These are phyloP conservation scores for Ochlodes sylvanus DNA, from an alignment of 2,888 invertebrate species.

Conservation along the genomic window DNA sequence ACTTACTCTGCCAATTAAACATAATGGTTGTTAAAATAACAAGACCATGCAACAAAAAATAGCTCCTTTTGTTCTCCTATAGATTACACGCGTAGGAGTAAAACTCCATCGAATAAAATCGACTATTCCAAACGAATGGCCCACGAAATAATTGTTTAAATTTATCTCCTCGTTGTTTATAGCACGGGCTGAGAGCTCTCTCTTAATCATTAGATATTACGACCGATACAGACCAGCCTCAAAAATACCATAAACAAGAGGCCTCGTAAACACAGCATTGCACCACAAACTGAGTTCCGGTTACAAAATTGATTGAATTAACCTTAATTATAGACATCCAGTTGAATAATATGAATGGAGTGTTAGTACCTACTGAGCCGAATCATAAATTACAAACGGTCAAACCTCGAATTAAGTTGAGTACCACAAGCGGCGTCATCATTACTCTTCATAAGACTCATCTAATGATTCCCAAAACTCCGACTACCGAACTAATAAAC, in stretches of 20 bases:
- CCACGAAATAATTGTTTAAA: constrained; percentile 66
- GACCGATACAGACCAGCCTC: constrained; percentile 40
- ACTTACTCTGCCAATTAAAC: neutral
- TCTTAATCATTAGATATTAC: constrained; percentile 49
- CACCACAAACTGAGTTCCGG: constrained; percentile 48
- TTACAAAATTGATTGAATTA: constrained; percentile 61
- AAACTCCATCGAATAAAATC: constrained; percentile 64
- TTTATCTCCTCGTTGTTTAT: constrained; percentile 64
- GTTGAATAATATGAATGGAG: constrained; percentile 60
- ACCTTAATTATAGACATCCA: constrained; percentile 57
- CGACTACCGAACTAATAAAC: constrained; percentile 84
- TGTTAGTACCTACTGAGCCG: constrained; percentile 59
- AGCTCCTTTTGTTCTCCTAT: constrained; percentile 41
- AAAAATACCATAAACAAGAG: constrained; percentile 46
- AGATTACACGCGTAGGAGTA: constrained; percentile 64
- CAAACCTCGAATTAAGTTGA: constrained; percentile 79
- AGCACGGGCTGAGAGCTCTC: constrained; percentile 52
- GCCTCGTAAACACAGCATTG: constrained; percentile 44
- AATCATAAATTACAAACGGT: constrained; percentile 74
- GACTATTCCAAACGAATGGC: constrained; percentile 59
- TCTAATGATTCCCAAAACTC: constrained; percentile 82
- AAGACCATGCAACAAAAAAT: neutral
- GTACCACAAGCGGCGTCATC: constrained; percentile 71
- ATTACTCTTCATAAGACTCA: constrained; percentile 82
- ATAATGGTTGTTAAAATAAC: neutral